These are phyloP conservation scores for Erpetoichthys calabaricus DNA, from an alignment of 2,797 vertebrate species.

Conservation along the genomic window DNA sequence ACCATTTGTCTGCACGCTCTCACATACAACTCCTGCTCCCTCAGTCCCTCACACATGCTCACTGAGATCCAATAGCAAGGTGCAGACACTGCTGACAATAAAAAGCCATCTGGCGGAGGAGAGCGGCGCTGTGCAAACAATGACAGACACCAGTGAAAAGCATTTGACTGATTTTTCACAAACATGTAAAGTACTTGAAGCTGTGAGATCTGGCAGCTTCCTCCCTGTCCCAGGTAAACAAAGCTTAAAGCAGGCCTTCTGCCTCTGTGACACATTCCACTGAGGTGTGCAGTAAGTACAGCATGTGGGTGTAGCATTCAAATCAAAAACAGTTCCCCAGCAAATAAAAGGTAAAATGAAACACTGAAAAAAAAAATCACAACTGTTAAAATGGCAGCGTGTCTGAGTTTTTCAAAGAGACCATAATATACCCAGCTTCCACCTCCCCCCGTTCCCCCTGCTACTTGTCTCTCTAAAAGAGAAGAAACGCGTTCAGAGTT, in stretches of 20 bases:
- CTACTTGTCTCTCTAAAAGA: conserved; percentile 12
- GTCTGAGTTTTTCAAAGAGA: conserved; percentile 38
- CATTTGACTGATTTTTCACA: conserved; percentile 86
- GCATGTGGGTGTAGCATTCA: conserved; percentile 31
- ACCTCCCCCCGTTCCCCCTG: conserved; percentile 38
- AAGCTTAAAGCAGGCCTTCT: conserved; percentile 26
- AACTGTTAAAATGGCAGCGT: too few species aligned
- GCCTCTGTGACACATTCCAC: conserved; percentile 39
- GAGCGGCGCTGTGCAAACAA: conserved; percentile 88
- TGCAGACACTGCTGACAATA: conserved; percentile 90
- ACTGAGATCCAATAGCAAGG: conserved; percentile 80
- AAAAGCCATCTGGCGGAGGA: conserved; percentile 94
- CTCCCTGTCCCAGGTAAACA: conserved; percentile 63
- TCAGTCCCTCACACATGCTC: conserved; percentile 32
- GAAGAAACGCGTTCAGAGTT: conserved; percentile 72
- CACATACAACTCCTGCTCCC: conserved; percentile 17
- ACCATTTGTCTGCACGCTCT: conserved; percentile 87
- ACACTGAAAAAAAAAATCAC: too few species aligned
- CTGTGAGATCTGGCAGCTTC: conserved; percentile 82
- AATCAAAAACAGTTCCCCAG: conserved; percentile 36
- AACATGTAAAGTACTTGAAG: conserved; percentile 90
- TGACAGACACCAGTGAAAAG: conserved; percentile 89
- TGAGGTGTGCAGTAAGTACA: conserved; percentile 24
- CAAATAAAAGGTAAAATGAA: too few species aligned
- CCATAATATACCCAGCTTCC: conserved; percentile 28